Conservation (phyloP, 2,797 vertebrate genomes). For the Acanthiza pusilla region DNA sequence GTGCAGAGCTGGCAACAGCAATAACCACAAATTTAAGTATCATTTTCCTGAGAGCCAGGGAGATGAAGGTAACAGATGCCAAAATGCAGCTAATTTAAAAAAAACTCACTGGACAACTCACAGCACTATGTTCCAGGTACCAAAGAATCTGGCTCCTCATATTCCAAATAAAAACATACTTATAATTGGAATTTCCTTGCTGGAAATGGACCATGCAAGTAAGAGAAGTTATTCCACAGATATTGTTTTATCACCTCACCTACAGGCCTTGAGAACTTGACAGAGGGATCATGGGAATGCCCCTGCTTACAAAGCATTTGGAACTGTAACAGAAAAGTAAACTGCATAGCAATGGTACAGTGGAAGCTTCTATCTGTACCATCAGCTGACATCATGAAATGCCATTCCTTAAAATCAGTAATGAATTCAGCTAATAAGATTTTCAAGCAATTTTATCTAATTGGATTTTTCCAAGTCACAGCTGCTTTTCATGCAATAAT, state of each 20-base stretch:
- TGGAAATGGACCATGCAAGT: fast-evolving
- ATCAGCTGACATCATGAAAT: background rate
- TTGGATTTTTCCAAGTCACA: background rate
- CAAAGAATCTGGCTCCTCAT: fast-evolving
- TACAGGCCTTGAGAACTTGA: background rate
- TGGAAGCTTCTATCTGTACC: background rate
- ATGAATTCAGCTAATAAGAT: background rate
- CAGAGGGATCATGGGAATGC: background rate
- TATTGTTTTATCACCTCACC: background rate
- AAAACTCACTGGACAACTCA: background rate
- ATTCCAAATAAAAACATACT: background rate
- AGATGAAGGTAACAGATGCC: background rate
- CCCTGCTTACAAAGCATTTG: background rate
- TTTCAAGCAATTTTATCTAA: background rate
- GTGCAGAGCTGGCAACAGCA: background rate
- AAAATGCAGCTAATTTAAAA: background rate
- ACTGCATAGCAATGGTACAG: background rate
- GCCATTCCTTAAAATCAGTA: background rate
- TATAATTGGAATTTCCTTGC: background rate
- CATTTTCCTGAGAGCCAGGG: background rate
- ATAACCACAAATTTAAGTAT: background rate
- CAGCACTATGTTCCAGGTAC: background rate
- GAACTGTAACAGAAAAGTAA: background rate
- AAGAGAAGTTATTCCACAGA: background rate
- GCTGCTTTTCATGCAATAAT: background rate